Evolutionary conservation across 2,113 vertebrate species (phyloP).

Genomic region (Cichladusa arquata): DNA sequence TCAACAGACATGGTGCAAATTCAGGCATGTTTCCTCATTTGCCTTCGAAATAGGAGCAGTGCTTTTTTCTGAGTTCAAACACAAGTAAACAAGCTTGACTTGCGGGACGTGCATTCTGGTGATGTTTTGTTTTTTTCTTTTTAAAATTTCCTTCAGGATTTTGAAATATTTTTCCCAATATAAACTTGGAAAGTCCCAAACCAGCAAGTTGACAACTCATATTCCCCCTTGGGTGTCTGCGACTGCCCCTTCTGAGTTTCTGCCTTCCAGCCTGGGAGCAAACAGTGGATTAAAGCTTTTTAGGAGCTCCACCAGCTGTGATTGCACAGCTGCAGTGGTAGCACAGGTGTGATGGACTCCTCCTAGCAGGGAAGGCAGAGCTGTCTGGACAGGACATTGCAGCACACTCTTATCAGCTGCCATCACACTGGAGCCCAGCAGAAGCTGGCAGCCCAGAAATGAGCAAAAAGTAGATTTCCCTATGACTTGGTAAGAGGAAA

Average conservation of each 20-base stretch:
- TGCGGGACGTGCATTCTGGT: background rate
- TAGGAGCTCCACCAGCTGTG: background rate
- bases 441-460: background rate
- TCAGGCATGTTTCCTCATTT: background rate
- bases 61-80: background rate
- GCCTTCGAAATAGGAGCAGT: background rate
- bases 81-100: background rate
- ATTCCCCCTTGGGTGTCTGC: background rate
- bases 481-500: background rate
- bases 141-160: background rate
- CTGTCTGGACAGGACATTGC: background rate
- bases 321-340: background rate
- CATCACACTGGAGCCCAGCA: background rate
- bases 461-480: background rate
- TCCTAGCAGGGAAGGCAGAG: background rate
- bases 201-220: rapidly evolving
- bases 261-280: background rate
- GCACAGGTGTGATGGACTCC: background rate
- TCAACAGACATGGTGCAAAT: background rate
- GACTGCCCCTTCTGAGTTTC: rapidly evolving
- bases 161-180: background rate
- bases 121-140: rapidly evolving
- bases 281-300: background rate
- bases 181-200: background rate
- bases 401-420: background rate